These are phyloP conservation scores for Sinocyclocheilus grahami DNA, from an alignment of 2,113 vertebrate species.

Conservation along the genomic window DNA sequence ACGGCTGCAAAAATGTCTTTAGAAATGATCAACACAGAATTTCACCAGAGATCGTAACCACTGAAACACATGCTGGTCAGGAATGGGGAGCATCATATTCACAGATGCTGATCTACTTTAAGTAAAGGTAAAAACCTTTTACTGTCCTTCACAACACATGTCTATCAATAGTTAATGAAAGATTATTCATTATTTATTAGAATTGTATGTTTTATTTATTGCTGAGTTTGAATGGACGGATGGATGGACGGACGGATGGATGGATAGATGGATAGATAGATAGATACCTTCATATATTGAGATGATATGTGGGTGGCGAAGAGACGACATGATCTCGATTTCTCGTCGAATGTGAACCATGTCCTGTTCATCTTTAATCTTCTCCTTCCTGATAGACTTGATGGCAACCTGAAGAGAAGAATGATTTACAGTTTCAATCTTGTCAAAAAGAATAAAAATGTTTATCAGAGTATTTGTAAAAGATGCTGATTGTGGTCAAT, in stretches of 20 bases:
- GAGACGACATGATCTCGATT: constrained; percentile 99
- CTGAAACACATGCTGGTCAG: background rate
- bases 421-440: background rate
- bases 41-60: background rate
- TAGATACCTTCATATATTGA: constrained; percentile 94
- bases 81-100: background rate
- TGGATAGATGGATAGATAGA: background rate
- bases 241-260: background rate
- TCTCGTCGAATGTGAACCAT: constrained; percentile 99
- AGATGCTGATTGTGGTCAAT: too few species aligned
- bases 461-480: too few species aligned
- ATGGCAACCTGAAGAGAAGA: constrained; percentile 87
- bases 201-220: constrained; percentile 44
- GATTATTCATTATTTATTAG: constrained; percentile 35
- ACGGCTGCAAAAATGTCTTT: background rate
- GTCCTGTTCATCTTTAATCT: constrained; percentile 98
- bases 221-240: background rate
- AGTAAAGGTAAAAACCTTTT: background rate
- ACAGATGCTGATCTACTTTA: background rate
- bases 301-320: constrained; percentile 98
- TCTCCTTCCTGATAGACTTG: constrained; percentile 99
- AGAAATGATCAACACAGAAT: background rate
- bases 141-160: background rate
- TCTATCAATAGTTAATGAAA: constrained; percentile 16
- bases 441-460: background rate